Percentiles rank a stretch among this genome's conserved stretches.
Evolutionary conservation across 2,888 invertebrate species (phyloP).

Genomic region (Lasioglossum leucozonium): DNA sequence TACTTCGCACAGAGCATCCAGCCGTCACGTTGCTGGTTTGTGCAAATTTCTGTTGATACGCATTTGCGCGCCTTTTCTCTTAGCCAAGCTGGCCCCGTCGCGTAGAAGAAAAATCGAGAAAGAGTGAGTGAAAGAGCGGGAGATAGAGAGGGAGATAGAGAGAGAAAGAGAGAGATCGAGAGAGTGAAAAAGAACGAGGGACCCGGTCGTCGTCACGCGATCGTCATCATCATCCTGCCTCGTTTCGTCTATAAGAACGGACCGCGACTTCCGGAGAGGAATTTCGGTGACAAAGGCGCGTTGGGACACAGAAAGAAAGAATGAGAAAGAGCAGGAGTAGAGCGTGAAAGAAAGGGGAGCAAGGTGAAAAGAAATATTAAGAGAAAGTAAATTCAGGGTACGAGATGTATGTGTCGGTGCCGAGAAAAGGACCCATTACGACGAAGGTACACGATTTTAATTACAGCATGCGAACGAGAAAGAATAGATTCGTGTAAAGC

Average conservation of each 20-base stretch:
- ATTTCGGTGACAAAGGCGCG: slow-evolving; percentile 2
- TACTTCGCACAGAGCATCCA: slow-evolving; percentile 75
- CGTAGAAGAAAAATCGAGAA: background rate
- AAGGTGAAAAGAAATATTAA: slow-evolving; percentile 7
- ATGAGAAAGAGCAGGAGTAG: background rate
- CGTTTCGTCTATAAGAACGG: background rate
- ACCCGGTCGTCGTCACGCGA: slow-evolving; percentile 4
- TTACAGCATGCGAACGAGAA: slow-evolving; percentile 42
- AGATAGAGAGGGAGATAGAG: background rate
- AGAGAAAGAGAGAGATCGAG: background rate
- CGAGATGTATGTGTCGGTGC: slow-evolving; percentile 45
- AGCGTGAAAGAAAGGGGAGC: slow-evolving; percentile 6
- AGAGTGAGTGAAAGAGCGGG: background rate
- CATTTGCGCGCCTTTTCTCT: slow-evolving; percentile 48
- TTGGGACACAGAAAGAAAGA: background rate
- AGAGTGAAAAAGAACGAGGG: background rate
- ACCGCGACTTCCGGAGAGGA: background rate
- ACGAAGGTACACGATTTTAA: slow-evolving; percentile 53
- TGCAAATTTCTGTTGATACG: slow-evolving; percentile 78
- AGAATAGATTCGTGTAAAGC: slow-evolving; percentile 30
- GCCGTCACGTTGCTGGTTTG: slow-evolving; percentile 78
- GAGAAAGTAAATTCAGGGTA: slow-evolving; percentile 40
- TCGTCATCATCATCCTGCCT: slow-evolving; percentile 3
- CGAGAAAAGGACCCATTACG: slow-evolving; percentile 35
- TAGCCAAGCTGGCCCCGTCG: slow-evolving; percentile 7